These are phyloP conservation scores for Aethina tumida DNA, from an alignment of 1,140 invertebrate genomes.

Conservation along the genomic window DNA sequence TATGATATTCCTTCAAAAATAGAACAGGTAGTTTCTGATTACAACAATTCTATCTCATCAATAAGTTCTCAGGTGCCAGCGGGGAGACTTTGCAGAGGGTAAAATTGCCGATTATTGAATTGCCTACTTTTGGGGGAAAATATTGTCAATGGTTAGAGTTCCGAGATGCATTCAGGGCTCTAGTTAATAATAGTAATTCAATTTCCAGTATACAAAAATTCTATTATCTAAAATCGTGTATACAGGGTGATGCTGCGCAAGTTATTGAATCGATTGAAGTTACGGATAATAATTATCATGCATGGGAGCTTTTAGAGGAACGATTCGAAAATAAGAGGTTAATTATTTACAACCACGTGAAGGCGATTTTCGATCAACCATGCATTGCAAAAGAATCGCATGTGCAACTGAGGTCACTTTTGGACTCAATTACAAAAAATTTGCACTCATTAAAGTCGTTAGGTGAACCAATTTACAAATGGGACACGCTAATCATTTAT, in stretches of 20 bases:
- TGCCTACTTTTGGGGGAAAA: conserved; percentile 26
- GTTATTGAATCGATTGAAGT: conserved; percentile 26
- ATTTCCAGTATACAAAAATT: conserved; percentile 26
- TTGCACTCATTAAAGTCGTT: conserved; percentile 10
- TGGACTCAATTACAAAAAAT: conserved; percentile 13
- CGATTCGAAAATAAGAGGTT: conserved; percentile 27
- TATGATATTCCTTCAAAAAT: too few relatives aligned
- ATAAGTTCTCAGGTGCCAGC: too few relatives aligned
- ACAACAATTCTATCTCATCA: too few relatives aligned
- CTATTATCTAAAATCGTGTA: conserved; percentile 25
- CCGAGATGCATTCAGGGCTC: conserved; percentile 24
- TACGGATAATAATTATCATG: conserved; percentile 25
- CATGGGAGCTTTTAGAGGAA: conserved; percentile 28
- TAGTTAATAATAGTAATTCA: conserved; percentile 24
- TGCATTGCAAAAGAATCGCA: conserved; percentile 11
- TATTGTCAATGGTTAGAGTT: conserved; percentile 29
- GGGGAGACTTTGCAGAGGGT: too few relatives aligned
- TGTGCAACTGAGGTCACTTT: conserved; percentile 4
- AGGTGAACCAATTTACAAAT: conserved; percentile 9
- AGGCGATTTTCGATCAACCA: conserved; percentile 11
- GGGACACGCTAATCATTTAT: conserved; percentile 16
- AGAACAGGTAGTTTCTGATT: too few relatives aligned
- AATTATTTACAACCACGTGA: conserved; percentile 18
- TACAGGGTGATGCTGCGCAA: conserved; percentile 24
- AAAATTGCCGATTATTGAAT: too few relatives aligned